Conservation (phyloP, 2,113 vertebrate species). For the Melanerpes aurifrons region DNA sequence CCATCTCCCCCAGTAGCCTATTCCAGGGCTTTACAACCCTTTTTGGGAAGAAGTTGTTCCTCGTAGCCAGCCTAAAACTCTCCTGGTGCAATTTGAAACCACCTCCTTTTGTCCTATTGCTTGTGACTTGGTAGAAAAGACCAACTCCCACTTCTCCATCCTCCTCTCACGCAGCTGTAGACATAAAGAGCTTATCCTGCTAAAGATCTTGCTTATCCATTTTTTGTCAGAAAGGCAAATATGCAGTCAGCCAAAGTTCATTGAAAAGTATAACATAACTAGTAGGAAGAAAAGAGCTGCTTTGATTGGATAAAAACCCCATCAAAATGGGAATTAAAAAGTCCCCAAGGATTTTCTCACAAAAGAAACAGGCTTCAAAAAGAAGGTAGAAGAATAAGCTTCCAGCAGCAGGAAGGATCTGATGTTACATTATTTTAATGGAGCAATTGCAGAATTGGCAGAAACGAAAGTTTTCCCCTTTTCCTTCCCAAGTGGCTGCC, state of each 20-base stretch:
- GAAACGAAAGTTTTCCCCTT: background rate
- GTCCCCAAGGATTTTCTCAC: background rate
- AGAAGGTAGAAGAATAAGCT: background rate
- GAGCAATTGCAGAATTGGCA: background rate
- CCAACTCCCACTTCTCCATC: no score
- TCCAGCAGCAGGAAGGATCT: background rate
- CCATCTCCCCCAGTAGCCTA: no score
- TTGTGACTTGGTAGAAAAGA: no score
- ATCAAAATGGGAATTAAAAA: background rate
- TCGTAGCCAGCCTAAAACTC: no score
- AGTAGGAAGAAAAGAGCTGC: background rate
- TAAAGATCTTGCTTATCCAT: background rate
- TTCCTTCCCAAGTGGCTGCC: background rate
- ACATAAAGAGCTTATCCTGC: no score
- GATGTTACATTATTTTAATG: background rate
- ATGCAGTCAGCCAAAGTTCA: background rate
- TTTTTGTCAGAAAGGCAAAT: background rate
- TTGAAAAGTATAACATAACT: background rate
- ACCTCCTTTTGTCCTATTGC: no score
- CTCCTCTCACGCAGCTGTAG: no score
- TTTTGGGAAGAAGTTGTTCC: no score
- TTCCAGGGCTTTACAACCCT: no score
- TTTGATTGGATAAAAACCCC: background rate
- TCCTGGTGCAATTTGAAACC: no score
- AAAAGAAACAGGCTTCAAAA: background rate